A percentile compares a stretch with the other conserved stretches of the same genome.
phyloP scores from a whole-genome alignment of 2,113 vertebrate genomes.

The Zosterops pallidus region DNA sequence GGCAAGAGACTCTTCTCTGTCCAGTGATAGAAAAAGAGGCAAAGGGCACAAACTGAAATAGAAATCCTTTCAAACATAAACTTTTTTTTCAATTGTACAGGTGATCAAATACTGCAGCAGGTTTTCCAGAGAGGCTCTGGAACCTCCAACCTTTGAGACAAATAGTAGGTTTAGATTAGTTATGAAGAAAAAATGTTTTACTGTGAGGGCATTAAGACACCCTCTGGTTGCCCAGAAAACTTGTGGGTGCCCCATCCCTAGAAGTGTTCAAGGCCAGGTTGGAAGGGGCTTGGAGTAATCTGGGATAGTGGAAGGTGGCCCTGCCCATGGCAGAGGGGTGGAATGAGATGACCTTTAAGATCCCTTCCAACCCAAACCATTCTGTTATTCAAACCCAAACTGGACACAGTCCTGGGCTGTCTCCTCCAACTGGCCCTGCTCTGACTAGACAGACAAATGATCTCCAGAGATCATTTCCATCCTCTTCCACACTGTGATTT shows the following conservation, averaged over 20 bases:
- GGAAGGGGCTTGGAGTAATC: neutral
- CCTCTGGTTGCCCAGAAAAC: neutral
- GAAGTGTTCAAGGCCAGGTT: neutral
- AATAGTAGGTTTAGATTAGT: neutral
- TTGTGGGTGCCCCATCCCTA: neutral
- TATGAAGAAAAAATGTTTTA: neutral
- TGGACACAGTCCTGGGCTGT: neutral
- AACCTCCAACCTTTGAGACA: neutral
- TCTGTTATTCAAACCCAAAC: neutral
- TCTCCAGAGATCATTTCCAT: neutral
- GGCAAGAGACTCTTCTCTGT: neutral
- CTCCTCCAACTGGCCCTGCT: neutral
- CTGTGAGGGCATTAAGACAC: neutral
- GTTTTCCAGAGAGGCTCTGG: neutral
- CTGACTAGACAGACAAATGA: accelerated
- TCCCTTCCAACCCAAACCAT: neutral
- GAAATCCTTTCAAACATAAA: neutral
- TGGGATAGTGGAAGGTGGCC: neutral
- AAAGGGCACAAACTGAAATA: neutral
- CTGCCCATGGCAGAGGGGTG: neutral
- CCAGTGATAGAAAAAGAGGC: neutral
- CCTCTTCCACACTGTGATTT: neutral
- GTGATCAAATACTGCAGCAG: neutral
- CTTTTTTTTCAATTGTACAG: accelerated
- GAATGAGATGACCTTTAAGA: neutral